These are phyloP conservation scores for Microcebus ravelobensis DNA, from an alignment of 2,113 vertebrate species.

Conservation along the genomic window DNA sequence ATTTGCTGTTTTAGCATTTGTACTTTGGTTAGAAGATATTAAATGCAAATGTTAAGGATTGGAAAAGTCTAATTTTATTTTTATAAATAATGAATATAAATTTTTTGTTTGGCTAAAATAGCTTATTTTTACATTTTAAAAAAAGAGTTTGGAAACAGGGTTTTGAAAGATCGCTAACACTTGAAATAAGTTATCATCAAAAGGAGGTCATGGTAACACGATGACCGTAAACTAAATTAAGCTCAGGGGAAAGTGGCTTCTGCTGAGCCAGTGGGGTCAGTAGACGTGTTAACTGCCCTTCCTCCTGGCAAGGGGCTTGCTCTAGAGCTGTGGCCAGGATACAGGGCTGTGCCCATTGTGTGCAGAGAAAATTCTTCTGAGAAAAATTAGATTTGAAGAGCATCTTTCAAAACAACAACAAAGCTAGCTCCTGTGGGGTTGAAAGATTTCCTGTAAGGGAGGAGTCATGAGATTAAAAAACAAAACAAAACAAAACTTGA, in stretches of 20 bases:
- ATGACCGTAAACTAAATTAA: not conserved
- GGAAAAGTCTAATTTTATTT: conserved; percentile 88
- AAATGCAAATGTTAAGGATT: conserved; percentile 88
- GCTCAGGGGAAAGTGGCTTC: too few species aligned
- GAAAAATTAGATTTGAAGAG: not conserved
- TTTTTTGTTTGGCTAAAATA: conserved; percentile 88
- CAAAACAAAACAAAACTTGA: not conserved
- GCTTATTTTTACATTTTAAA: conserved; percentile 80
- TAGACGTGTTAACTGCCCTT: not conserved
- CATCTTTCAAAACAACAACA: not conserved
- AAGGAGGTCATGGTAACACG: not conserved
- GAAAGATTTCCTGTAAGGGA: not conserved
- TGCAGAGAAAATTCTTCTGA: not conserved
- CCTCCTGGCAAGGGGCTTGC: not conserved
- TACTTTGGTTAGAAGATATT: conserved; percentile 88
- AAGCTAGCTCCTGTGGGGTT: not conserved
- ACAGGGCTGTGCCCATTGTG: not conserved
- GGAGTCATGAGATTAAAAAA: not conserved
- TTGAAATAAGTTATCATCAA: not conserved
- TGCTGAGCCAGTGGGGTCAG: too few species aligned
- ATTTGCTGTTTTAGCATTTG: conserved; percentile 86
- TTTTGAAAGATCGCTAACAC: not conserved
- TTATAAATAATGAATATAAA: conserved; percentile 86
- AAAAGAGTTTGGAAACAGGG: not conserved
- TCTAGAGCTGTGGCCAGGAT: not conserved